phyloP scores from a whole-genome alignment of 2,888 invertebrate genomes.

The Dynastes grantii region DNA sequence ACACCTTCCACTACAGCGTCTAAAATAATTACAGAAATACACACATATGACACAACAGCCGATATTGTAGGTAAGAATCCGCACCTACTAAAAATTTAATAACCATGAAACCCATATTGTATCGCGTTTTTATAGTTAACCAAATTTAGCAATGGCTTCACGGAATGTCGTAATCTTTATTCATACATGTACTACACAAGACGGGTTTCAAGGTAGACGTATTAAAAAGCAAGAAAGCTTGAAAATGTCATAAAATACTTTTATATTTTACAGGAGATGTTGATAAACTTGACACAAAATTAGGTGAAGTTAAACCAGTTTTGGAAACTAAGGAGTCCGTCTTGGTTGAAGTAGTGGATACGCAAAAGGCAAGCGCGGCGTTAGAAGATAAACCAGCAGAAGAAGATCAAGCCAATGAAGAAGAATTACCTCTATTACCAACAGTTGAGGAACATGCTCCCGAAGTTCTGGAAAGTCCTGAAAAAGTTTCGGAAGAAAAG shows the following conservation, averaged over 20 bases:
- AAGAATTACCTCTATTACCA: conserved; percentile 31
- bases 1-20: conserved; percentile 53
- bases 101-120: neutral
- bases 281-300: conserved; percentile 46
- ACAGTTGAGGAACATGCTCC: conserved; percentile 51
- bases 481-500: conserved; percentile 45
- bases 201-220: neutral
- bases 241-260: conserved; percentile 5
- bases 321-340: conserved; percentile 55
- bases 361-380: conserved; percentile 52
- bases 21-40: conserved; percentile 52
- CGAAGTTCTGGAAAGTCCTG: conserved; percentile 47
- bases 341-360: conserved; percentile 54
- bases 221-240: neutral
- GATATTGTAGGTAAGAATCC: conserved; percentile 51
- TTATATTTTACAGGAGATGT: conserved; percentile 49
- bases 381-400: conserved; percentile 27
- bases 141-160: no score
- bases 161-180: neutral
- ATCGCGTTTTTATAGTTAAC: no score
- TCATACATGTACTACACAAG: neutral
- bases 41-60: conserved; percentile 53
- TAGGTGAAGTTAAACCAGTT: conserved; percentile 54
- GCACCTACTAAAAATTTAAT: conserved; percentile 24
- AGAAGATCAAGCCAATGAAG: conserved; percentile 33